Conservation (phyloP, 2,113 vertebrate species). For the Trogon melanurus region DNA sequence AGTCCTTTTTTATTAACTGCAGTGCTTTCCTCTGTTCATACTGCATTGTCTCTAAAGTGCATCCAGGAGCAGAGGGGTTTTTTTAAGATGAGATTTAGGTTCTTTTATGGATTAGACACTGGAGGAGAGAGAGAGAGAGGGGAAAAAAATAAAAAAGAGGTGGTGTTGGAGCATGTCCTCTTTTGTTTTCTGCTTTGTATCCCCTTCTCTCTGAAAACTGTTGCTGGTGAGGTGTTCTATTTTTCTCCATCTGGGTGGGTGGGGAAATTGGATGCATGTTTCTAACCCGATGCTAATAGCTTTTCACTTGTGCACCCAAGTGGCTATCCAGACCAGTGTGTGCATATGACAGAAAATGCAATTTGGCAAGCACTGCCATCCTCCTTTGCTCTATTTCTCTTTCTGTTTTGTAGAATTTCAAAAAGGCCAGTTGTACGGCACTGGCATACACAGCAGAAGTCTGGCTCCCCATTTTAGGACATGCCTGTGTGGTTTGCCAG, state of each 20-base stretch:
- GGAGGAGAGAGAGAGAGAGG: not conserved
- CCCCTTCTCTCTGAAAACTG: not conserved
- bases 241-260: constrained; percentile 31
- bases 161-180: not conserved
- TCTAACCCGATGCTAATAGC: constrained; percentile 14
- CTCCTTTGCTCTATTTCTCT: not conserved
- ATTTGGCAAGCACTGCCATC: constrained; percentile 16
- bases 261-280: constrained; percentile 2
- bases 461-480: constrained; percentile 2
- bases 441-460: constrained; percentile 22
- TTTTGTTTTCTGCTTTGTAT: not conserved
- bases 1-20: not conserved
- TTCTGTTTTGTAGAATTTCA: constrained; percentile 1
- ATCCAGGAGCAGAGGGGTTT: not conserved
- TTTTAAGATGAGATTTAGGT: not conserved
- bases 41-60: not conserved
- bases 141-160: not conserved
- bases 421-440: constrained; percentile 7
- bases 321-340: not conserved
- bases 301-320: constrained; percentile 16
- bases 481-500: not conserved
- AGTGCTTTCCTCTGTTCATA: not conserved
- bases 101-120: not conserved
- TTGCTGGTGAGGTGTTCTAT: not conserved
- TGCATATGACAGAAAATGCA: constrained; percentile 5